Evolutionary conservation across 2,113 vertebrate genomes (phyloP).

Genomic region (Chloebia gouldiae): DNA sequence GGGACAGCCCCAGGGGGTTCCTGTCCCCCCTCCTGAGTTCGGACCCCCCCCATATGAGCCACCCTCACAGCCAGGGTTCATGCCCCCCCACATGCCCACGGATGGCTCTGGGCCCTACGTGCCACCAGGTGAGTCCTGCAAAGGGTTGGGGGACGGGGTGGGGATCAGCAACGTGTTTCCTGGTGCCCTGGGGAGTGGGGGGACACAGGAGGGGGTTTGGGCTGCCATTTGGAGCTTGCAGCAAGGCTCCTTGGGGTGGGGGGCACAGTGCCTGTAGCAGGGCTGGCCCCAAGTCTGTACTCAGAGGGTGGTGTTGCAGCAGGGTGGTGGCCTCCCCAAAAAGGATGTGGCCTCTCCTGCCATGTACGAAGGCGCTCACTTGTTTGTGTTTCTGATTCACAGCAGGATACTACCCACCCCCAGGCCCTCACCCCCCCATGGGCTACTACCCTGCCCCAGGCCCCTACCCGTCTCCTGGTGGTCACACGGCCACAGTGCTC

Average conservation of each 20-base stretch:
- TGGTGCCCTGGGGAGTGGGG: neutral
- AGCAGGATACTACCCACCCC: constrained; percentile 73
- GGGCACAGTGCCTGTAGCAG: neutral
- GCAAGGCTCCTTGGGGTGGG: rapidly evolving
- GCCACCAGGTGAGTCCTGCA: constrained; percentile 73
- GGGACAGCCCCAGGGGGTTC: constrained; percentile 80
- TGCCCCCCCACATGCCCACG: constrained; percentile 85
- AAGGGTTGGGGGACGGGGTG: neutral
- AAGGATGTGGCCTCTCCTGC: neutral
- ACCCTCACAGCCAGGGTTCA: constrained; percentile 79
- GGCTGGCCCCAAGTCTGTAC: neutral
- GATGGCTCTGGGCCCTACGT: constrained; percentile 78
- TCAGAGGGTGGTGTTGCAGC: neutral
- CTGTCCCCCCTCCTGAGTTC: constrained; percentile 85
- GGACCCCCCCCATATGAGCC: constrained; percentile 93
- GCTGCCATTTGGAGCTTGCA: neutral
- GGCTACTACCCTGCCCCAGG: constrained; percentile 80
- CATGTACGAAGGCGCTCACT: rapidly evolving
- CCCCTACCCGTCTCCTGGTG: constrained; percentile 80
- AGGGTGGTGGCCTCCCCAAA: rapidly evolving
- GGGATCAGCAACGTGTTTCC: rapidly evolving
- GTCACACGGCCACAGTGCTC: constrained; percentile 88
- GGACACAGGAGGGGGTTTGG: rapidly evolving
- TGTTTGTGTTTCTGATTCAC: neutral
- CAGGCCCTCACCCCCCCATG: constrained; percentile 68